Percentiles rank a stretch among this genome's conserved stretches.
Evolutionary conservation across 2,888 invertebrate species (phyloP).

Genomic region (Seira sanloemensis): DNA sequence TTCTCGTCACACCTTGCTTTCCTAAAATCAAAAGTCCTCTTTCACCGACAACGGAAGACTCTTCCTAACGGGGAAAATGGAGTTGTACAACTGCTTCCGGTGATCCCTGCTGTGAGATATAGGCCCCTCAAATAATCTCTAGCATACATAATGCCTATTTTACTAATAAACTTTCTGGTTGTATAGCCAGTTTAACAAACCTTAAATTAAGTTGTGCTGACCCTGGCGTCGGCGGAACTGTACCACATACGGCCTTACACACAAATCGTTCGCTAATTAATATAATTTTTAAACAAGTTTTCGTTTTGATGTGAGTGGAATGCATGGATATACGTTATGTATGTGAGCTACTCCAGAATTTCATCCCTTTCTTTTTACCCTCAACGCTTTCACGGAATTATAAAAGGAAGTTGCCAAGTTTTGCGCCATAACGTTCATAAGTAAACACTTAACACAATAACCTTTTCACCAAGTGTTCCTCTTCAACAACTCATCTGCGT

Average conservation of each 20-base stretch:
- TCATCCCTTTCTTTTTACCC: conserved; percentile 50
- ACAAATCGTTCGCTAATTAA: not conserved
- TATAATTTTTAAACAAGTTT: not conserved
- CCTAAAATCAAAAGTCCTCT: not conserved
- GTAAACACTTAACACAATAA: conserved; percentile 18
- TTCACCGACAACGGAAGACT: not conserved
- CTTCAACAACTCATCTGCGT: conserved; percentile 7
- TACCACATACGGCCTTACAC: conserved; percentile 4
- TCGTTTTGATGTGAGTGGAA: not conserved
- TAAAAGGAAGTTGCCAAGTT: conserved; percentile 32
- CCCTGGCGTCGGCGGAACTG: not conserved
- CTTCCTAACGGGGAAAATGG: not conserved
- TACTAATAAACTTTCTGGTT: not conserved
- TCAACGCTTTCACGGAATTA: conserved; percentile 47
- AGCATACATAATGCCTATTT: not conserved
- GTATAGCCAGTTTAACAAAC: not conserved
- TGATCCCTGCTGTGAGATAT: conserved; percentile 29
- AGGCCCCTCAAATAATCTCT: not conserved
- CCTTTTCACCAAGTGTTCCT: conserved; percentile 14
- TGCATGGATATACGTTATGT: conserved; percentile 3
- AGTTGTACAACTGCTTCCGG: conserved; percentile 39
- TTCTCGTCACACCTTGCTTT: not conserved
- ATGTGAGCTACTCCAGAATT: conserved; percentile 4
- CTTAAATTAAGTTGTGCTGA: not conserved
- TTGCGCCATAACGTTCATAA: conserved; percentile 20